Percentiles rank a stretch among this genome's conserved stretches.
These are phyloP conservation scores for Zonotrichia leucophrys DNA, from an alignment of 2,113 vertebrate genomes.

Conservation along the genomic window DNA sequence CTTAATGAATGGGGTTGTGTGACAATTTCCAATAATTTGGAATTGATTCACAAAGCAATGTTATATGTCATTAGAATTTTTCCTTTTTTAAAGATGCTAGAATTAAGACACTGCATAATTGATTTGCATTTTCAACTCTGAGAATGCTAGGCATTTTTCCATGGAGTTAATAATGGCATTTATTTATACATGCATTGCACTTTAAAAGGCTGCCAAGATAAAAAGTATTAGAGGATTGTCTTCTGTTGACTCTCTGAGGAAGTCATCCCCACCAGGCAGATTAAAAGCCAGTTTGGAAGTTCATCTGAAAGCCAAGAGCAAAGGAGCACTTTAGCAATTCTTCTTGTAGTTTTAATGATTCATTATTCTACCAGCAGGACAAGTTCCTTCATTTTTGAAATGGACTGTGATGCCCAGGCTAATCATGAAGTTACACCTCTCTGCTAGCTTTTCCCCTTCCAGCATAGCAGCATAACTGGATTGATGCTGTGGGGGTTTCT, in stretches of 20 bases:
- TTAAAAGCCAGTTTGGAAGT: neutral
- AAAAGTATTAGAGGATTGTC: neutral
- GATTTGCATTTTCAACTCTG: neutral
- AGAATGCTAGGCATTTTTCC: neutral
- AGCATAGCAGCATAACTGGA: neutral
- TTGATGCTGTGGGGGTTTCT: neutral
- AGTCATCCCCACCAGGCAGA: neutral
- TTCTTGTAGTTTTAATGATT: neutral
- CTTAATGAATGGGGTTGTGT: neutral
- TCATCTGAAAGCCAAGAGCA: neutral
- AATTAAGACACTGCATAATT: neutral
- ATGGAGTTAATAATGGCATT: neutral
- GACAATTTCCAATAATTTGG: neutral
- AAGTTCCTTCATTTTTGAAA: neutral
- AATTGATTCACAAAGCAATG: neutral
- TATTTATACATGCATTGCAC: neutral
- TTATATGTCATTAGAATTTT: neutral
- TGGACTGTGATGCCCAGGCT: neutral
- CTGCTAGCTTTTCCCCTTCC: neutral
- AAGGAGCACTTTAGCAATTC: neutral
- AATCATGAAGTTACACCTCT: accelerated
- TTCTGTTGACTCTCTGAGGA: neutral
- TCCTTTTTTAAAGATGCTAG: neutral
- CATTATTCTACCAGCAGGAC: neutral
- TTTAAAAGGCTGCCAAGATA: neutral